These are phyloP conservation scores for Aptenodytes patagonicus DNA, from an alignment of 2,113 vertebrate genomes.

Conservation along the genomic window DNA sequence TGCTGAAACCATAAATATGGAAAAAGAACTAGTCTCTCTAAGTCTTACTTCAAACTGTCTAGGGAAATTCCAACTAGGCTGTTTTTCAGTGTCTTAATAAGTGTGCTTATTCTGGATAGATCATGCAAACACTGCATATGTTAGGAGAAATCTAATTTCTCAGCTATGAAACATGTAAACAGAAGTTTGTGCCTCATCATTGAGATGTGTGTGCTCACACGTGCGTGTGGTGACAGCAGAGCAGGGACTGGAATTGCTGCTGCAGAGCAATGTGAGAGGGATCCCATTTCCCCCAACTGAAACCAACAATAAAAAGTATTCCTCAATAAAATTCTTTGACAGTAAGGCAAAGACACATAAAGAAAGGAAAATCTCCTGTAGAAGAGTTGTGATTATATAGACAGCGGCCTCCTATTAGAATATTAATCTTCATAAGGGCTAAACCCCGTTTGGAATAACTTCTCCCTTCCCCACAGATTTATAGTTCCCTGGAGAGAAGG, in stretches of 20 bases:
- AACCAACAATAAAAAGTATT: background rate
- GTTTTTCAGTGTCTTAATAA: background rate
- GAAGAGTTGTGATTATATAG: background rate
- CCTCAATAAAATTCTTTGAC: background rate
- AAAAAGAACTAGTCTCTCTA: background rate
- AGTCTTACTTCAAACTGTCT: background rate
- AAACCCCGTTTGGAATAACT: background rate
- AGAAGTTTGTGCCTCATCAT: background rate
- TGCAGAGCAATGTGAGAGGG: background rate
- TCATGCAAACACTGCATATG: background rate
- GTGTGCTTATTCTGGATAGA: background rate
- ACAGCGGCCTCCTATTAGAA: background rate
- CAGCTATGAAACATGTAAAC: background rate
- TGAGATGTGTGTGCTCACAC: background rate
- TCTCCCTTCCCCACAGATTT: background rate
- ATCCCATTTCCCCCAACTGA: background rate
- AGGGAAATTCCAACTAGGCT: background rate
- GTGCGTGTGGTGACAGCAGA: fast-evolving
- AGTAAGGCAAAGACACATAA: background rate
- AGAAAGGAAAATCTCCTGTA: background rate
- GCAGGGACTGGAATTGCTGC: fast-evolving
- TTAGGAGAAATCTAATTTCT: background rate
- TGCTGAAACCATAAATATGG: background rate
- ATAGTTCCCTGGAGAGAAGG: background rate
- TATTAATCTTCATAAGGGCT: background rate